phyloP scores from a whole-genome alignment of 2,797 vertebrate genomes.

The Gila robusta region DNA sequence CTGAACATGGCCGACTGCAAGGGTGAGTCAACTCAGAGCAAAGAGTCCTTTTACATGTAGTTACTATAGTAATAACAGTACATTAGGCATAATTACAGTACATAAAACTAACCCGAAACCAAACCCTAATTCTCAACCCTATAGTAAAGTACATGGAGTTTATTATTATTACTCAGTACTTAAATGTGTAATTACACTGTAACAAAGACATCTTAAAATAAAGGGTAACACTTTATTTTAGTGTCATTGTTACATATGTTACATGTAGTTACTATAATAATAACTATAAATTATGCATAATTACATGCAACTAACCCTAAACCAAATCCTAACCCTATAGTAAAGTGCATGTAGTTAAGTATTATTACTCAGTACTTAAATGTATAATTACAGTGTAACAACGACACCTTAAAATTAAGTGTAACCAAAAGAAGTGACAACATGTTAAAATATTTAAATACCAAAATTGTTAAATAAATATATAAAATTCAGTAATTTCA shows the following conservation, averaged over 20 bases:
- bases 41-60: background rate
- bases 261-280: too few relatives aligned
- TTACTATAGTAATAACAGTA: background rate
- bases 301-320: too few relatives aligned
- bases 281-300: too few relatives aligned
- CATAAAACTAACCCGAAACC: background rate
- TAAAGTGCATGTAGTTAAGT: too few relatives aligned
- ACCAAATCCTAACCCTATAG: too few relatives aligned
- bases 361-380: too few relatives aligned
- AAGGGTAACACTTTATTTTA: too few relatives aligned
- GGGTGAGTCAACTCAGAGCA: constrained; percentile 78
- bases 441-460: background rate
- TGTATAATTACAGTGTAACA: too few relatives aligned
- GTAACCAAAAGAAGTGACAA: too few relatives aligned
- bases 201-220: background rate
- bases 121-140: background rate
- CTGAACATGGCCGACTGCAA: constrained; percentile 87
- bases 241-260: too few relatives aligned
- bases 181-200: background rate
- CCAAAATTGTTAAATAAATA: background rate
- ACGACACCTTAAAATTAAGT: too few relatives aligned
- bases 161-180: background rate
- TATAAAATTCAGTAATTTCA: background rate
- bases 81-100: background rate
- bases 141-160: background rate